Evolutionary conservation across 2,888 invertebrate genomes (phyloP), one percentile per base, ranked within the genome.

Genomic region (Allacma fusca): DNA sequence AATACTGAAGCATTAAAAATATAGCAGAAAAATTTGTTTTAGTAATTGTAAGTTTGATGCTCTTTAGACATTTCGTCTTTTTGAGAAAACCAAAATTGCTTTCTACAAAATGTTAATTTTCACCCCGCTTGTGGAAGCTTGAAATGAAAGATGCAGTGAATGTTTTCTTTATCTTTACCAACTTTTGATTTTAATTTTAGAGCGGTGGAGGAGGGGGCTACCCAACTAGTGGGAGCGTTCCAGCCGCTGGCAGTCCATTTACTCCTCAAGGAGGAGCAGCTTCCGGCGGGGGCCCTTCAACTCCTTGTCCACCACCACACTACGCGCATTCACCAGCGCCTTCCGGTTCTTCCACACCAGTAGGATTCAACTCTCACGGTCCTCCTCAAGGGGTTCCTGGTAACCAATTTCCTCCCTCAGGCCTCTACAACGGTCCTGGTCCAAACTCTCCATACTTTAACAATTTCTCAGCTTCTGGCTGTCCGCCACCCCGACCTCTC

Each of bases 271-370:
- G 40, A 64, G 84, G 83, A 62, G 83, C 81, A 75, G 83, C 83
- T 72, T 82, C 83, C 75, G 82, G 82, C 50, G 83, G 83, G 64
- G 83, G 82, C 70, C 81, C 83, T 62, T 81, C 83, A 72, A 82
- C 84, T 62, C 82, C 83, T 57, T 82, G 82, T 75, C 83, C 83
- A 77, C 85, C 85, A 57, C 94, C 92, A 85, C 94, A 92, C 88
- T 94, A 94, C 87, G 93, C 93, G 85, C 93, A 94, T 85, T 94
- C 94, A 81, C 95, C 95, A 85, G 93, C 91, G 85, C 94, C 93
- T 83, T 94, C 90, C 85, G 94, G 91, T 85, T 90, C 92, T 71
- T 94, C 94, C 84, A 94, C 94, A 59, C 94, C 94, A 12, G 94
- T 92, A 26, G 90, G 90, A 75, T 85, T 84, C 57, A 84, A 83